Evolutionary conservation across 2,113 vertebrate genomes (phyloP), one percentile per base, ranked within the genome.

Genomic region (Otis tarda): DNA sequence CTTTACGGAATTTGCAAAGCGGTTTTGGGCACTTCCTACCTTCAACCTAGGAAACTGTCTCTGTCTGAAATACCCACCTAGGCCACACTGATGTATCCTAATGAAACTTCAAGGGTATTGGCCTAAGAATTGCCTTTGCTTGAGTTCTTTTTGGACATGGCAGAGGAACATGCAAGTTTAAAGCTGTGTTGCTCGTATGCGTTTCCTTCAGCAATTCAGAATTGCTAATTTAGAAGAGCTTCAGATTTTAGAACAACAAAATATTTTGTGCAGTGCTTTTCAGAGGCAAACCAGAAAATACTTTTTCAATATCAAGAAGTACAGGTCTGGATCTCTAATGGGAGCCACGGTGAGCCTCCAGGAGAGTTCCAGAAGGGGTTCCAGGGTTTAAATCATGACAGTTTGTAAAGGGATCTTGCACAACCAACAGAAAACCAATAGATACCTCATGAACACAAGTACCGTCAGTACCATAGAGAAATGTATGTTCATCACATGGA

Each of bases 1-100:
- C 89, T 93, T 57, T 85, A 74, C 55, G 63, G 91, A 87, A 92
- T 57, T 71, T 86, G 63, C 75, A 86, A 31, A 91, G 90, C 65
- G 68, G 28, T 87, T 88, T 81, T 59, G 73, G 76, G 41, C 75
- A 47, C 33, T 57, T 83, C 76, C 64, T 89, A 82, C 68, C 76
- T 89, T 73, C 37, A 81, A 2, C 89, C 65, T 68, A 35, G 76
- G 65, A 68, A 79, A 75, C 35, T 25, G 14, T 55, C 81, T 89
- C 74, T 64, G 14, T 79, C 78, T 90, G 79, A 93, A 90, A 79
- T 77, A 80, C 60, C 41, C 76, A 90, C 92, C 49, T 56, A 71
- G 86, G 65, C 83, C 76, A 7, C 21, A 23, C 1, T 67, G 43
- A 56, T 31, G 41, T 65, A 31, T 89, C 49, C 27, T 52, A 43